phyloP scores from a whole-genome alignment of 2,888 invertebrate species.

The Parnassius glacialis region DNA sequence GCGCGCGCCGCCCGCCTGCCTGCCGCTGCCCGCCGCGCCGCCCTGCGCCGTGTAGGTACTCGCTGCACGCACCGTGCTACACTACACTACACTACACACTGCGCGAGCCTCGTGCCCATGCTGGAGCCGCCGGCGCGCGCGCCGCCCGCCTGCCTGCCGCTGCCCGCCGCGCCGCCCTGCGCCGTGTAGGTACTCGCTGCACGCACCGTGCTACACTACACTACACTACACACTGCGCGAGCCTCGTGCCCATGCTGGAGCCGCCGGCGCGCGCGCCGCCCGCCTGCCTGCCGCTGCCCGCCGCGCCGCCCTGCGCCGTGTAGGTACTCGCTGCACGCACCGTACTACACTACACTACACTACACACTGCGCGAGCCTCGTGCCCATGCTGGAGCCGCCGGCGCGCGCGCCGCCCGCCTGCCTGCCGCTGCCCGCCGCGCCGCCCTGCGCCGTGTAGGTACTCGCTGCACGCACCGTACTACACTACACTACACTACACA shows the following conservation, averaged over 20 bases:
- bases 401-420: constrained; percentile 77
- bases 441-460: constrained; percentile 85
- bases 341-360: constrained; percentile 62
- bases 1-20: constrained; percentile 71
- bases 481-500: constrained; percentile 73
- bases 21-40: constrained; percentile 58
- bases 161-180: constrained; percentile 80
- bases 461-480: neutral
- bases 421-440: constrained; percentile 50
- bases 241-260: constrained; percentile 66
- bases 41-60: constrained; percentile 84
- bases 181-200: constrained; percentile 74
- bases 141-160: constrained; percentile 49
- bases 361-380: constrained; percentile 67
- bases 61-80: constrained; percentile 54
- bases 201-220: constrained; percentile 58
- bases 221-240: constrained; percentile 56
- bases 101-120: constrained; percentile 68
- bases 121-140: constrained; percentile 81
- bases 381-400: constrained; percentile 71
- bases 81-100: constrained; percentile 43
- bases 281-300: constrained; percentile 45
- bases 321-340: neutral
- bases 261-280: constrained; percentile 82
- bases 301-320: constrained; percentile 86